phyloP scores from a whole-genome alignment of 2,888 invertebrate species.

The Halictus quadricinctus region DNA sequence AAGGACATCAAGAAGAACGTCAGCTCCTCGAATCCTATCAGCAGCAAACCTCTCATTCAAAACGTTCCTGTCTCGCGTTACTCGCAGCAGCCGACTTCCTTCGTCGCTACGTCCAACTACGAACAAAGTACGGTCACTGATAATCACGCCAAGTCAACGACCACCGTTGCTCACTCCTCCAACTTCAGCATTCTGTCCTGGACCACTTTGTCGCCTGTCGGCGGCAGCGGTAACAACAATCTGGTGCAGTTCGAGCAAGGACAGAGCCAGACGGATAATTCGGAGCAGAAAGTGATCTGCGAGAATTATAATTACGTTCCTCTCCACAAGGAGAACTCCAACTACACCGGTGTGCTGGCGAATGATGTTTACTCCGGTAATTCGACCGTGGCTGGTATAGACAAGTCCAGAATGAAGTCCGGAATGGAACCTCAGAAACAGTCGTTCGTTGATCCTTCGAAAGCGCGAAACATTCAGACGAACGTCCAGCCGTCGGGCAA shows the following conservation, averaged over 20 bases:
- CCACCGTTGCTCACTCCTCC: slow-evolving; percentile 79
- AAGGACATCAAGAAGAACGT: slow-evolving; percentile 71
- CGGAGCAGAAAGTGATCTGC: slow-evolving; percentile 75
- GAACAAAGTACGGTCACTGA: slow-evolving; percentile 73
- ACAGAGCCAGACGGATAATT: slow-evolving; percentile 64
- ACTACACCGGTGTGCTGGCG: slow-evolving; percentile 67
- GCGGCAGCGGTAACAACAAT: slow-evolving; percentile 64
- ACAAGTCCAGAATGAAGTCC: slow-evolving; percentile 75
- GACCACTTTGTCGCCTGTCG: slow-evolving; percentile 79
- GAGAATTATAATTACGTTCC: slow-evolving; percentile 77
- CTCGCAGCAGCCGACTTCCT: slow-evolving; percentile 68
- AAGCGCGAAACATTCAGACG: slow-evolving; percentile 72
- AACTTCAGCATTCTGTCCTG: slow-evolving; percentile 81
- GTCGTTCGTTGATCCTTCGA: slow-evolving; percentile 73
- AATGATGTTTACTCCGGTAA: slow-evolving; percentile 67
- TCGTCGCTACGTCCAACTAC: slow-evolving; percentile 75
- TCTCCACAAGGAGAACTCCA: slow-evolving; percentile 74
- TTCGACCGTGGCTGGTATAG: slow-evolving; percentile 63
- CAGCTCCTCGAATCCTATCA: slow-evolving; percentile 62
- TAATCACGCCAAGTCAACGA: slow-evolving; percentile 75
- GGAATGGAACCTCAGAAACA: slow-evolving; percentile 73
- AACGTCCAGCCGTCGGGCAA: slow-evolving; percentile 63
- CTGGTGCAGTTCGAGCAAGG: slow-evolving; percentile 71
- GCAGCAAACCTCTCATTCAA: slow-evolving; percentile 44
- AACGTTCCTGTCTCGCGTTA: slow-evolving; percentile 60